Evolutionary conservation across 2,797 vertebrate species (phyloP).

Genomic region (Novumbra hubbsi): DNA sequence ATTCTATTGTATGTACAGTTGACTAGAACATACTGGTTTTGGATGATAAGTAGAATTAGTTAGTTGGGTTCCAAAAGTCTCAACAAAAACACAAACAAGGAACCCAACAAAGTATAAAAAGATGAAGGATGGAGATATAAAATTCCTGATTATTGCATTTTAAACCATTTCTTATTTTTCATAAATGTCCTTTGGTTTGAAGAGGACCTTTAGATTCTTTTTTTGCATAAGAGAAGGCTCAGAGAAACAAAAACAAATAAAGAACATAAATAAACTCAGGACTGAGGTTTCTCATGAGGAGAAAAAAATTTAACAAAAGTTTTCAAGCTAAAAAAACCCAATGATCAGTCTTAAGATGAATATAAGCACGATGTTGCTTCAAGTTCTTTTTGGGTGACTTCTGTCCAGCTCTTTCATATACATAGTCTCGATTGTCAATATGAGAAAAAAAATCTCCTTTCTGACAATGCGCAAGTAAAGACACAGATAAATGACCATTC

Average conservation of each 20-base stretch:
- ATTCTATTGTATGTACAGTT: constrained; percentile 6
- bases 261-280: constrained; percentile 25
- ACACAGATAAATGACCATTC: background rate
- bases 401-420: background rate
- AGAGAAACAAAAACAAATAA: constrained; percentile 46
- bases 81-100: constrained; percentile 31
- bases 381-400: constrained; percentile 13
- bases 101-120: constrained; percentile 16
- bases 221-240: constrained; percentile 69
- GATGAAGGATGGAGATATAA: constrained; percentile 46
- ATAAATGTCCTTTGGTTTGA: constrained; percentile 61
- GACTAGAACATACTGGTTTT: constrained; percentile 21
- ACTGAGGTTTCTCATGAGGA: background rate
- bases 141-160: constrained; percentile 37
- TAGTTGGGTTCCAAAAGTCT: constrained; percentile 13
- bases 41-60: constrained; percentile 13
- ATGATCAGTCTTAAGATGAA: constrained; percentile 5
- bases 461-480: background rate
- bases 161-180: constrained; percentile 25
- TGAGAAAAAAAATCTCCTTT: background rate
- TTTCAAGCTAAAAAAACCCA: constrained; percentile 40
- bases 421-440: background rate
- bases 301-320: background rate
- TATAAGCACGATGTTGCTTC: constrained; percentile 28
- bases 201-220: constrained; percentile 17